A percentile compares a stretch with the other conserved stretches of the same genome.
phyloP scores from a whole-genome alignment of 2,797 vertebrate species.

The Graptemys geographica region DNA sequence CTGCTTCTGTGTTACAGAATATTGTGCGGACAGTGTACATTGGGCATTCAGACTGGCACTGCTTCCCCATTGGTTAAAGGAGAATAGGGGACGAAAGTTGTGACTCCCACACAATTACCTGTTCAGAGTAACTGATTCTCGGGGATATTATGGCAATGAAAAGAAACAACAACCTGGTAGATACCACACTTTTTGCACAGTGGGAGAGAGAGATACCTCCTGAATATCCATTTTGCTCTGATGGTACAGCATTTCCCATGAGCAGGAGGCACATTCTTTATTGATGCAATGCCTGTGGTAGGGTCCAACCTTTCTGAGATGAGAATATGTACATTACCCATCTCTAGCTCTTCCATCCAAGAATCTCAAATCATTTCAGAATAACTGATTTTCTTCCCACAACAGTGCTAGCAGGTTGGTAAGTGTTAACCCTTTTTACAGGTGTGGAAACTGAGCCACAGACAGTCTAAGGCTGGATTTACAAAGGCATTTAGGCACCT shows the following conservation, averaged over 20 bases:
- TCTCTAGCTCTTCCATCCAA: background rate
- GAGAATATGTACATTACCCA: background rate
- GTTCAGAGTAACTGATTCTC: background rate
- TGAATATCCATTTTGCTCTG: background rate
- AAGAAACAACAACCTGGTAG: background rate
- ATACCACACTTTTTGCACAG: background rate
- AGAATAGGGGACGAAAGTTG: background rate
- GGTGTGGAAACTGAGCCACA: background rate
- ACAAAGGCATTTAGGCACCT: background rate
- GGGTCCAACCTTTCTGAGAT: background rate
- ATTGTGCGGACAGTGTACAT: rapidly evolving
- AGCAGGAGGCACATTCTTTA: background rate
- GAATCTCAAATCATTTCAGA: background rate
- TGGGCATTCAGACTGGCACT: background rate
- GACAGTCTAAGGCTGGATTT: background rate
- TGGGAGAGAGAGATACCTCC: background rate
- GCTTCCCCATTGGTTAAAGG: background rate
- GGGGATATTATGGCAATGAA: background rate
- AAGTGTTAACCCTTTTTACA: background rate
- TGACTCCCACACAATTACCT: background rate
- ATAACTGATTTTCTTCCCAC: background rate
- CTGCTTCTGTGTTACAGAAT: rapidly evolving
- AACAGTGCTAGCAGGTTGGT: background rate
- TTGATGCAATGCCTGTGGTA: background rate
- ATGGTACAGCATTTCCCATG: background rate